phyloP scores from a whole-genome alignment of 2,113 vertebrate genomes.

The Vulpes ferrilata region DNA sequence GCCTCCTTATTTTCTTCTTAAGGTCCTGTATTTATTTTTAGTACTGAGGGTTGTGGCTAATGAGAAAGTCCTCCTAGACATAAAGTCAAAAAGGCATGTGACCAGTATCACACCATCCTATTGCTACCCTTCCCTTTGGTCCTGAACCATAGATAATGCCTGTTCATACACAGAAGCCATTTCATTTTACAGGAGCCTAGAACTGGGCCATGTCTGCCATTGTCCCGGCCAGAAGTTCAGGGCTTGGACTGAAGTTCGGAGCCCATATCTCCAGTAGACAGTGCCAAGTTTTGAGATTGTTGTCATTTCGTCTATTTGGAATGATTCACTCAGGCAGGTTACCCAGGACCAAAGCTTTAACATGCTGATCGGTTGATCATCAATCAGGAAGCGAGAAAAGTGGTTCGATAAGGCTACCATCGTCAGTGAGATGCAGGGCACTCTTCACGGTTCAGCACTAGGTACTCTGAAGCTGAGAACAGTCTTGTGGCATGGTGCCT shows the following conservation, averaged over 20 bases:
- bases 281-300: slow-evolving; percentile 54
- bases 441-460: background rate
- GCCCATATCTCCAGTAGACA: background rate
- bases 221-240: background rate
- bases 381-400: slow-evolving; percentile 19
- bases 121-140: background rate
- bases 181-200: slow-evolving; percentile 37
- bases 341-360: slow-evolving; percentile 61
- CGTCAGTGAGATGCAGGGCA: background rate
- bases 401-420: background rate
- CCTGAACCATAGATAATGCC: background rate
- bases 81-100: slow-evolving; percentile 12
- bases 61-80: background rate
- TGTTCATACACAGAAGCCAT: slow-evolving; percentile 48
- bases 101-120: background rate
- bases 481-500: background rate
- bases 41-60: background rate
- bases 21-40: slow-evolving; percentile 24
- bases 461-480: background rate
- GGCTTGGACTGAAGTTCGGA: slow-evolving; percentile 25
- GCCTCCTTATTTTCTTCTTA: background rate
- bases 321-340: slow-evolving; percentile 53
- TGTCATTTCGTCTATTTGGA: slow-evolving; percentile 49
- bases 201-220: slow-evolving; percentile 32
- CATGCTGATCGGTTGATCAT: background rate